These are phyloP conservation scores for Rhopalosiphum padi DNA, from an alignment of 1,140 invertebrate genomes.

Conservation along the genomic window DNA sequence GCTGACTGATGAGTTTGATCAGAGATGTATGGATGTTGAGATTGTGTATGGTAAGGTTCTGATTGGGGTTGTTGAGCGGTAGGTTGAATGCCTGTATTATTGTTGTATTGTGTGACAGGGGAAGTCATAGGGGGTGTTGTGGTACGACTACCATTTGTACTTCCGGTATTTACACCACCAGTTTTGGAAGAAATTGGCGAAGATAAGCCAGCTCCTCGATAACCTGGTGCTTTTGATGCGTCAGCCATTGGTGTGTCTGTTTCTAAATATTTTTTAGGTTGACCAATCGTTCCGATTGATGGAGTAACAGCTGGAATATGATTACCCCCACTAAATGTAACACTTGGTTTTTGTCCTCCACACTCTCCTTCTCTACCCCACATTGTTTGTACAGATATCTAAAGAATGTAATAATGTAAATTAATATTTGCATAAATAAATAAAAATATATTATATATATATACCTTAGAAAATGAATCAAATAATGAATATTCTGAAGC, in stretches of 20 bases:
- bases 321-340: slow-evolving; percentile 46
- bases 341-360: slow-evolving; percentile 63
- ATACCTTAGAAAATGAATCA: slow-evolving; percentile 55
- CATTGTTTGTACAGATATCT: slow-evolving; percentile 70
- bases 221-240: slow-evolving; percentile 82
- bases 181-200: slow-evolving; percentile 68
- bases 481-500: slow-evolving; percentile 54
- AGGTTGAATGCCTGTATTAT: slow-evolving; percentile 62
- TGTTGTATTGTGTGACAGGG: slow-evolving; percentile 66
- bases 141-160: slow-evolving; percentile 35
- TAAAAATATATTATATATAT: neutral
- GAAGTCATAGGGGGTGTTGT: slow-evolving; percentile 50
- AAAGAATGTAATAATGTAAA: slow-evolving; percentile 54
- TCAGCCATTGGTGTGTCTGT: slow-evolving; percentile 70
- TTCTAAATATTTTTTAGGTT: slow-evolving; percentile 68
- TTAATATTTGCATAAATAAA: neutral
- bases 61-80: slow-evolving; percentile 63
- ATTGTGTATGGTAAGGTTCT: slow-evolving; percentile 63
- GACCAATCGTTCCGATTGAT: slow-evolving; percentile 42
- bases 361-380: slow-evolving; percentile 73
- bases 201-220: slow-evolving; percentile 74
- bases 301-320: slow-evolving; percentile 43
- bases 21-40: slow-evolving; percentile 37
- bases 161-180: slow-evolving; percentile 60
- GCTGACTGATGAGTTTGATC: slow-evolving; percentile 50